Evolutionary conservation across 2,113 vertebrate genomes (phyloP).

Genomic region (Pimephales promelas): DNA sequence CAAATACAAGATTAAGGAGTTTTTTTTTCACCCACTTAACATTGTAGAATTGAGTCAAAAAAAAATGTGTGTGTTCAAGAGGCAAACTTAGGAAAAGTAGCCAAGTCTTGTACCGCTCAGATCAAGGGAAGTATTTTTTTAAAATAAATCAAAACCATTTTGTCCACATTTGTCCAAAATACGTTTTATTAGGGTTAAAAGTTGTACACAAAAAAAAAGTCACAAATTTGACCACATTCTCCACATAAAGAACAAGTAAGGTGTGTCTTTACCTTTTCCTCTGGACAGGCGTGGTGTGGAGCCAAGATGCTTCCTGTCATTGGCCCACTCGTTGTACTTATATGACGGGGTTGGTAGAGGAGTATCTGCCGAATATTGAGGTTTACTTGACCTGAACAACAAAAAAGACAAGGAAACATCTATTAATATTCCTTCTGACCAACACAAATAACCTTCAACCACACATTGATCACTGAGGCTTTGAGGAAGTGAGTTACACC

Average conservation of each 20-base stretch:
- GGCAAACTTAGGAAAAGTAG: too few species aligned
- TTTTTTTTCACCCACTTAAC: too few species aligned
- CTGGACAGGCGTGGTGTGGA: constrained; percentile 90
- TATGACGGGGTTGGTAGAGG: constrained; percentile 93
- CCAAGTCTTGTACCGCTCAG: too few species aligned
- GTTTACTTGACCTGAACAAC: constrained; percentile 82
- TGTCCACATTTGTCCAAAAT: too few species aligned
- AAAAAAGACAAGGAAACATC: constrained; percentile 22
- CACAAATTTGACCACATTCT: not conserved
- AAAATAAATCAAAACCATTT: too few species aligned
- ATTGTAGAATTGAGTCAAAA: too few species aligned
- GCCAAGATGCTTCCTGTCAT: constrained; percentile 88
- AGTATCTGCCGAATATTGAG: constrained; percentile 84
- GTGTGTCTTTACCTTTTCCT: constrained; percentile 84
- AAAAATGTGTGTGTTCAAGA: too few species aligned
- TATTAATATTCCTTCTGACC: not conserved
- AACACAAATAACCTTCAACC: not conserved
- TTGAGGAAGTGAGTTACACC: constrained; percentile 54
- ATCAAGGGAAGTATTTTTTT: too few species aligned
- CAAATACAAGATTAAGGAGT: too few species aligned
- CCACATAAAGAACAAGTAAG: not conserved
- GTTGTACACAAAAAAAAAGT: too few species aligned
- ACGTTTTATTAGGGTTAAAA: too few species aligned
- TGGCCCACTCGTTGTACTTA: constrained; percentile 98
- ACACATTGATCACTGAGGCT: not conserved